Conservation (phyloP, 1,140 invertebrate species). For the Sarcophaga peregrina region DNA sequence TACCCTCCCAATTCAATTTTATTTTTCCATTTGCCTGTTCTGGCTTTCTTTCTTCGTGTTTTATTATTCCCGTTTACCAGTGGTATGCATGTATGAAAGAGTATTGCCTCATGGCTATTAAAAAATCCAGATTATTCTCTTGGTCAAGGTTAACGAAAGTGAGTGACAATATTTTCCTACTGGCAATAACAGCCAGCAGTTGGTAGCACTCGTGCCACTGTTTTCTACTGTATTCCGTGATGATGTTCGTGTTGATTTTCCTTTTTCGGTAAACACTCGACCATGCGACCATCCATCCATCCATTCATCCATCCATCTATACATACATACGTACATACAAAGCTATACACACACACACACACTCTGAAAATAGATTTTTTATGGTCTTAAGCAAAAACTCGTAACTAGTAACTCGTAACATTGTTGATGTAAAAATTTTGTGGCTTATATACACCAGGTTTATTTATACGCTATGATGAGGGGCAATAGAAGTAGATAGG, state of each 20-base stretch:
- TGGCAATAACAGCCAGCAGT: background rate
- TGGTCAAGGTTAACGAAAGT: slow-evolving; percentile 27
- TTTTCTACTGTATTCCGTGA: background rate
- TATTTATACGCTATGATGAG: too few species aligned
- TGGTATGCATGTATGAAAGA: background rate
- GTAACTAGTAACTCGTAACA: too few species aligned
- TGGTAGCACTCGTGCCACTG: background rate
- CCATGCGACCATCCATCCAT: too few species aligned
- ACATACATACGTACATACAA: too few species aligned
- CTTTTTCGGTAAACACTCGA: background rate
- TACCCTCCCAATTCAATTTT: too few species aligned
- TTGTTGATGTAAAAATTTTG: too few species aligned
- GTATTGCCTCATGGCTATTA: background rate
- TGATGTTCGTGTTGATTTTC: background rate
- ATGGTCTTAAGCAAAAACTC: background rate
- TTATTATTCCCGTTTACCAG: too few species aligned
- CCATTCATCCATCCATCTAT: too few species aligned
- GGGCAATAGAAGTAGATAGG: too few species aligned
- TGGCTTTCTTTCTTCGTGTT: too few species aligned
- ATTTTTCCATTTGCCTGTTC: too few species aligned
- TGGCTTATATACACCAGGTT: too few species aligned
- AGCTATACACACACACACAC: background rate
- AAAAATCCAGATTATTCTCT: background rate
- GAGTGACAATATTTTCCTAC: background rate
- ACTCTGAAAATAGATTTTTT: slow-evolving; percentile 23